phyloP scores from a whole-genome alignment of 2,888 invertebrate genomes.

The Dicyrtomina minuta region DNA sequence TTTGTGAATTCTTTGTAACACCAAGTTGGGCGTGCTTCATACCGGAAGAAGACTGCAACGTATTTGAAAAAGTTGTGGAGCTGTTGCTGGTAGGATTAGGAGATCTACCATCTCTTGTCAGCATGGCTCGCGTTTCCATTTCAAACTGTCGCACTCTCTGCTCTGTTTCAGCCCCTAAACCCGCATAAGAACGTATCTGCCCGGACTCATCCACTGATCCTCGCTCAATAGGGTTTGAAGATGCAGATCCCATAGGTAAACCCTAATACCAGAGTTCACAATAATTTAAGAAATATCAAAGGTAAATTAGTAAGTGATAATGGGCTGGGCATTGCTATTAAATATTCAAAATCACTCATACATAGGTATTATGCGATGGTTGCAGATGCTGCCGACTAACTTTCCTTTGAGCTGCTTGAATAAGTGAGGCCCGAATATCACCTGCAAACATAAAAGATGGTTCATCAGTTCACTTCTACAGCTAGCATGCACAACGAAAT shows the following conservation, averaged over 20 bases:
- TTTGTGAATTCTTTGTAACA: slow-evolving; percentile 53
- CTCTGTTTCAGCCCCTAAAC: slow-evolving; percentile 64
- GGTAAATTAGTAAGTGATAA: background rate
- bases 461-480: no score
- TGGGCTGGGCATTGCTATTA: background rate
- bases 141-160: slow-evolving; percentile 71
- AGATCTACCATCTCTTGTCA: slow-evolving; percentile 56
- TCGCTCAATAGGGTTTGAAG: slow-evolving; percentile 22
- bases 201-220: slow-evolving; percentile 56
- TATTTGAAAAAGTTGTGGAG: background rate
- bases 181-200: slow-evolving; percentile 63
- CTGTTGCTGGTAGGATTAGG: slow-evolving; percentile 37
- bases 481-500: no score
- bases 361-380: slow-evolving; percentile 44
- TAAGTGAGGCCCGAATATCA: slow-evolving; percentile 48
- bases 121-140: slow-evolving; percentile 72
- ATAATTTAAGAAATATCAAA: background rate
- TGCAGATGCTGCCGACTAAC: slow-evolving; percentile 36
- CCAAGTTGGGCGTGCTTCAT: slow-evolving; percentile 34
- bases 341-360: slow-evolving; percentile 37
- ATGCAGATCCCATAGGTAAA: slow-evolving; percentile 35
- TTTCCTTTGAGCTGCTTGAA: slow-evolving; percentile 52
- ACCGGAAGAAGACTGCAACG: slow-evolving; percentile 24
- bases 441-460: slow-evolving; percentile 32
- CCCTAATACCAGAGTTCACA: slow-evolving; percentile 33